Percentiles rank a stretch among this genome's conserved stretches.
Conservation (phyloP, 1,140 invertebrate genomes). For the Tribolium madens region DNA sequence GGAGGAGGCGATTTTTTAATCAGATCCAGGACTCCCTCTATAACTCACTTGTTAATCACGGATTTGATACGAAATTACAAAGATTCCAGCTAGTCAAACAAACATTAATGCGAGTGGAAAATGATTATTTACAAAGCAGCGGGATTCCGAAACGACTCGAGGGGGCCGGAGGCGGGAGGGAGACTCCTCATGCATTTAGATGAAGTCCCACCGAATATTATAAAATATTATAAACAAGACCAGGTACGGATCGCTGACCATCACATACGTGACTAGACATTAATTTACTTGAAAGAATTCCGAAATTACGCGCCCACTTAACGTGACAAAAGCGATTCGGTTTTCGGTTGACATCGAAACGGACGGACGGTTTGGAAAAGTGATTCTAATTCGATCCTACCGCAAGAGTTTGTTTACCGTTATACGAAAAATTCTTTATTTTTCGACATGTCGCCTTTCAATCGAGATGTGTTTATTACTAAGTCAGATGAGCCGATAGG, state of each 20-base stretch:
- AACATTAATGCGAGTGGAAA: conserved; percentile 58
- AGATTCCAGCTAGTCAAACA: conserved; percentile 52
- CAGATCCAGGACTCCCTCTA: conserved; percentile 2
- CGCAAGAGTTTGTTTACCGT: background rate
- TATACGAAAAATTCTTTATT: background rate
- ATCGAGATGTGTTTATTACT: background rate
- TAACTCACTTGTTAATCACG: conserved; percentile 23
- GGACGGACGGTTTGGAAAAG: conserved; percentile 12
- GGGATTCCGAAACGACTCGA: conserved; percentile 40
- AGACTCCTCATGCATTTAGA: conserved; percentile 51
- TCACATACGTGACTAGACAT: conserved; percentile 52
- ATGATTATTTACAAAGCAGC: conserved; percentile 59
- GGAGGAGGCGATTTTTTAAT: conserved; percentile 28
- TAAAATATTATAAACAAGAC: conserved; percentile 55
- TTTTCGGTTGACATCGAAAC: conserved; percentile 20
- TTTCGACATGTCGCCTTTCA: background rate
- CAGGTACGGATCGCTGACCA: conserved; percentile 50
- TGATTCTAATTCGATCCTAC: conserved; percentile 3
- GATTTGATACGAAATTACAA: conserved; percentile 39
- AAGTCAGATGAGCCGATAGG: background rate
- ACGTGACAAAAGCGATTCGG: conserved; percentile 36
- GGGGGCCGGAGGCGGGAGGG: conserved; percentile 6
- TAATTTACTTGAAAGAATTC: conserved; percentile 46
- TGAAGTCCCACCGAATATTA: conserved; percentile 47
- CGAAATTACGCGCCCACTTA: conserved; percentile 40